phyloP scores from a whole-genome alignment of 1,140 invertebrate species.

The Orchestia grillus region DNA sequence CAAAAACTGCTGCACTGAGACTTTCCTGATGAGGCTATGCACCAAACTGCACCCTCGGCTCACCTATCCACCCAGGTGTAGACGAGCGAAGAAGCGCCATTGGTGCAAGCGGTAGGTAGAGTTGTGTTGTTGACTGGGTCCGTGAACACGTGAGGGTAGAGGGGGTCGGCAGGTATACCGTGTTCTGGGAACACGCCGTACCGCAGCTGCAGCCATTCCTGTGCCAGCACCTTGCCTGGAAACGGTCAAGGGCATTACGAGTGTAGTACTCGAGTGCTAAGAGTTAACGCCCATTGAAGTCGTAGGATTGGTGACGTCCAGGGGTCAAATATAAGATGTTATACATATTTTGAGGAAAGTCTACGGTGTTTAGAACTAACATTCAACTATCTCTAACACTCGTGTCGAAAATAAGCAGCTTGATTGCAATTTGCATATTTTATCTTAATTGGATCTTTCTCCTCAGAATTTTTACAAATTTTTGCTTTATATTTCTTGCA shows the following conservation, averaged over 20 bases:
- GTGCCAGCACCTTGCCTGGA: conserved; percentile 69
- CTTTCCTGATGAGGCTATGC: too few relatives aligned
- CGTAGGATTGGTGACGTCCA: not conserved
- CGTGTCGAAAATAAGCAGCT: not conserved
- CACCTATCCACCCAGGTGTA: conserved; percentile 57
- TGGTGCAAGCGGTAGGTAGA: conserved; percentile 39
- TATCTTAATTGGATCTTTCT: too few relatives aligned
- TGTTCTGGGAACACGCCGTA: conserved; percentile 72
- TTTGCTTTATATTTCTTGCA: too few relatives aligned
- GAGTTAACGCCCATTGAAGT: not conserved
- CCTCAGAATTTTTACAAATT: too few relatives aligned
- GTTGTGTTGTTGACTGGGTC: conserved; percentile 49
- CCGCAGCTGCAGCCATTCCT: conserved; percentile 71
- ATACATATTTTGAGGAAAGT: not conserved
- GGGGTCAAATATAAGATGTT: not conserved
- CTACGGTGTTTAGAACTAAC: not conserved
- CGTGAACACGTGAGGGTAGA: conserved; percentile 66
- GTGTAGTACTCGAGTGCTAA: not conserved
- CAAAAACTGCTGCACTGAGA: too few relatives aligned
- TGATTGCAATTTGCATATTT: too few relatives aligned
- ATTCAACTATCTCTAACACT: not conserved
- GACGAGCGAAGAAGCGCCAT: not conserved
- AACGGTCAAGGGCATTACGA: conserved; percentile 47
- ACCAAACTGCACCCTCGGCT: not conserved
- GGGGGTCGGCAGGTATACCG: conserved; percentile 68